Evolutionary conservation across 2,797 vertebrate species (phyloP), one percentile per base, ranked within the genome.

Genomic region (Rousettus madagascariensis): DNA sequence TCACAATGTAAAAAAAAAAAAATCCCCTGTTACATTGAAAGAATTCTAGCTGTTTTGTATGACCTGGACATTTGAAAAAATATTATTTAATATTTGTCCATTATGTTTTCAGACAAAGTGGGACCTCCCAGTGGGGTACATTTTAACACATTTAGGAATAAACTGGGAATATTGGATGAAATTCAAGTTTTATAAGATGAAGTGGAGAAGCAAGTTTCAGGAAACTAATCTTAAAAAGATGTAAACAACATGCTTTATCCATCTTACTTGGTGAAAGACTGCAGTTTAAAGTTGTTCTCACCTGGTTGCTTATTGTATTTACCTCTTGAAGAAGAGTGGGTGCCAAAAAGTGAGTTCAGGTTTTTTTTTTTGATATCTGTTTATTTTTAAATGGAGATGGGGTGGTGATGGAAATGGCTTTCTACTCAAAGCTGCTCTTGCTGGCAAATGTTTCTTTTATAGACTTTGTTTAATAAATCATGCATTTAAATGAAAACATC

Each of bases 211-310:
- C 78, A 12, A n/a, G 55, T 91, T 66, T 33, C 20, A 49, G 79
- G 79, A 96, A 88, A 63, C 33, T 43, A n/a, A 43, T 86, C 38
- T n/a, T 90, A 80, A 63, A 80, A 87, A 74, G 66, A 41, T 90
- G 24, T 51, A 66, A 74, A 71, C 15, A 57, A 9, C 19, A 2
- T 59, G 46, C 33, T 65, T 61, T 86, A 71, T 79, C 46, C 13
- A 30, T 0, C 63, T 69, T 68, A n/a, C 33, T 71, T 74, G 43
- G 26, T 51, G 22, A 53, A 55, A 80, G 53, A 38, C 30, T 78
- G 20, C 33, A 49, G 66, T 75, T 87, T 77, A 55, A 57, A 83
- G 43, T 78, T 74, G 28, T 80, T 89, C 55, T n/a, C n/a, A n/a
- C n/a, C n/a, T 19, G 28, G 13, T 88, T 86, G 33, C 20, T 20